phyloP scores from a whole-genome alignment of 2,888 invertebrate species.

The Axea sp. region DNA sequence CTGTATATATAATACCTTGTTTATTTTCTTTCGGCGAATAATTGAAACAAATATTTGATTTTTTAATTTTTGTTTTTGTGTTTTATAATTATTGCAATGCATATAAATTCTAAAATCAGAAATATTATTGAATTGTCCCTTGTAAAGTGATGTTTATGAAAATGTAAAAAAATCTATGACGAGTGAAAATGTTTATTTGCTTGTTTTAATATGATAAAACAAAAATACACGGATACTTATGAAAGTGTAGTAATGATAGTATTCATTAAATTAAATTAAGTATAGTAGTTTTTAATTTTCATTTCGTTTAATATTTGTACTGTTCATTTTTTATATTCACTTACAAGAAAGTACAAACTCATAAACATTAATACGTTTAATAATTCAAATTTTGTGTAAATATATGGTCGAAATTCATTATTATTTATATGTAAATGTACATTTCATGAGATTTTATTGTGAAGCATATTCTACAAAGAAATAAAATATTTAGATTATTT shows the following conservation, averaged over 20 bases:
- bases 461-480: slow-evolving; percentile 6
- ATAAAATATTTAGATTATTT: slow-evolving; percentile 1
- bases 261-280: slow-evolving; percentile 6
- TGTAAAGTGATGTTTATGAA: not conserved
- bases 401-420: slow-evolving; percentile 9
- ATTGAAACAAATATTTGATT: no score
- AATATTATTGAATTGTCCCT: not conserved
- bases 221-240: not conserved
- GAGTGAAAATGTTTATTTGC: not conserved
- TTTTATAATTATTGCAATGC: no score
- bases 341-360: slow-evolving; percentile 37
- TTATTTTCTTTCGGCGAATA: no score
- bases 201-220: not conserved
- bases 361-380: slow-evolving; percentile 17
- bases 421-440: slow-evolving; percentile 23
- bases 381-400: slow-evolving; percentile 39
- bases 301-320: slow-evolving; percentile 8
- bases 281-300: slow-evolving; percentile 15
- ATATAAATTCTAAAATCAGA: no score
- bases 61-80: no score
- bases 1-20: no score
- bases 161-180: not conserved
- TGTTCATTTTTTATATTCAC: slow-evolving; percentile 34
- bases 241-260: no score
- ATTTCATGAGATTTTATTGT: slow-evolving; percentile 3